Conservation (phyloP, 2,888 invertebrate genomes). For the Pseudoips prasinana region DNA sequence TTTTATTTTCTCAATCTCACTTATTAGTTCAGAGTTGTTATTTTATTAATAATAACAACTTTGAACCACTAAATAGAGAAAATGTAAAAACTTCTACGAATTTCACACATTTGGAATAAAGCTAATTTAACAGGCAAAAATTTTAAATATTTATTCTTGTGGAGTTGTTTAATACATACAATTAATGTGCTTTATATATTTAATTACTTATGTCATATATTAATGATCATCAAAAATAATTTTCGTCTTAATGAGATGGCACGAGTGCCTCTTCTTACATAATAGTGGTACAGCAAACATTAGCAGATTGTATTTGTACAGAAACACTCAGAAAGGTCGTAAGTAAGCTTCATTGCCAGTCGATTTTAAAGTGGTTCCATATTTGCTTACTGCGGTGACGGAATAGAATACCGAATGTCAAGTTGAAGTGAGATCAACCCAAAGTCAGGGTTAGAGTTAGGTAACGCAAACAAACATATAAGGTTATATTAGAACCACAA, state of each 20-base stretch:
- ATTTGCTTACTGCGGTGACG: constrained; percentile 33
- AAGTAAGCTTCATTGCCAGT: constrained; percentile 49
- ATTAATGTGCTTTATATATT: too few relatives aligned
- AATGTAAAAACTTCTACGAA: too few relatives aligned
- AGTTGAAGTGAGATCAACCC: constrained; percentile 37
- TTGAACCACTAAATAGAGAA: too few relatives aligned
- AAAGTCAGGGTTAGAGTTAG: constrained; percentile 38
- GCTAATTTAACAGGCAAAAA: too few relatives aligned
- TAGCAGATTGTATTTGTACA: constrained; percentile 54
- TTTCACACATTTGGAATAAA: too few relatives aligned
- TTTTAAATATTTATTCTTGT: too few relatives aligned
- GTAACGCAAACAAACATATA: constrained; percentile 6
- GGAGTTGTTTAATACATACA: too few relatives aligned
- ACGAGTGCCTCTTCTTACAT: constrained; percentile 11
- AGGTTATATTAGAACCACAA: constrained; percentile 4
- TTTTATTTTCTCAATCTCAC: too few relatives aligned
- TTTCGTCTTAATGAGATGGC: constrained; percentile 18
- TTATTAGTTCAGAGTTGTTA: too few relatives aligned
- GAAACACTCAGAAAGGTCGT: constrained; percentile 55
- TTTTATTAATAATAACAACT: too few relatives aligned
- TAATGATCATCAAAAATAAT: too few relatives aligned
- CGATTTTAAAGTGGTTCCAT: constrained; percentile 49
- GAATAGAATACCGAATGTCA: constrained; percentile 46
- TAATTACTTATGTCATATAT: too few relatives aligned
- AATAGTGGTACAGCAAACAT: constrained; percentile 48